A percentile compares a stretch with the other conserved stretches of the same genome.
These are phyloP conservation scores for Acanthosepion lycidas DNA, from an alignment of 2,888 invertebrate genomes.

Conservation along the genomic window DNA sequence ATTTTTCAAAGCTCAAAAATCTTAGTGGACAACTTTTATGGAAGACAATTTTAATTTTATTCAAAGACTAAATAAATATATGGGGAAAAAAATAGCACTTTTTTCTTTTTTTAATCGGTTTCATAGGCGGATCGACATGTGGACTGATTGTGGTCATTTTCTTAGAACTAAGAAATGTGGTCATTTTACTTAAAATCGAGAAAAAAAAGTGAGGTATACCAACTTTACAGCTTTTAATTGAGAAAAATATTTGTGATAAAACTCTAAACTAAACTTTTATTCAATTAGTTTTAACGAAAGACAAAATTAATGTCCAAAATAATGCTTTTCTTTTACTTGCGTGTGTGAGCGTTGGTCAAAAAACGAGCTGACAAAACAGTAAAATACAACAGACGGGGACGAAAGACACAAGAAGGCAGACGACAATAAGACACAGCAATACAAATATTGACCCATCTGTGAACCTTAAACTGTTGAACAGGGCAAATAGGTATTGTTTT, in stretches of 20 bases:
- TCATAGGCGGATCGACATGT: neutral
- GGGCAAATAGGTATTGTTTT: neutral
- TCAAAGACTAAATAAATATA: neutral
- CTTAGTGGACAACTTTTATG: neutral
- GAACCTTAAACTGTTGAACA: slow-evolving; percentile 13
- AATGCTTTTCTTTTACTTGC: neutral
- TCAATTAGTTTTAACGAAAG: neutral
- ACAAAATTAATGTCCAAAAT: neutral
- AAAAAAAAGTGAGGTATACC: neutral
- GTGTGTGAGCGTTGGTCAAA: neutral
- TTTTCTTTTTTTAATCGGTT: neutral
- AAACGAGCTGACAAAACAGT: neutral
- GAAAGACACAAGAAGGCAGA: neutral
- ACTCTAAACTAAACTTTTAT: neutral
- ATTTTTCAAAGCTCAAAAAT: neutral
- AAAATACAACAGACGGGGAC: too few relatives aligned
- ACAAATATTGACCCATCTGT: neutral
- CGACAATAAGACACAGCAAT: neutral
- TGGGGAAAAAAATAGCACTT: neutral
- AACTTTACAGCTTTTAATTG: neutral
- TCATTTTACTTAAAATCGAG: neutral
- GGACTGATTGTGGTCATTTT: neutral
- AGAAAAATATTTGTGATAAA: neutral
- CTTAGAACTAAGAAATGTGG: neutral
- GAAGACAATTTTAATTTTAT: too few relatives aligned